Conservation (phyloP, 2,888 invertebrate genomes). For the Apodemia duryi region DNA sequence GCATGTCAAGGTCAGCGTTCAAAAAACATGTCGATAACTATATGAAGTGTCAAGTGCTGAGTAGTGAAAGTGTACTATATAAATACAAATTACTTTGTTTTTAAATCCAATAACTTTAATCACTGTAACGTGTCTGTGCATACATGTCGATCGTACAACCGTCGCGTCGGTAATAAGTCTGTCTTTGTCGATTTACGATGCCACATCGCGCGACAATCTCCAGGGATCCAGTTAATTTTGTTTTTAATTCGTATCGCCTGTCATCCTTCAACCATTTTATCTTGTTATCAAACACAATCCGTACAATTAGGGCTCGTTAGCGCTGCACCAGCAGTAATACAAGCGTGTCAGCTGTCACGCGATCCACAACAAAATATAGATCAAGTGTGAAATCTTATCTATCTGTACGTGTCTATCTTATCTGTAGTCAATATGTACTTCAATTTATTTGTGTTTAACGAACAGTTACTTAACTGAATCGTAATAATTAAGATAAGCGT, state of each 20-base stretch:
- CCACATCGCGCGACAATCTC: not conserved
- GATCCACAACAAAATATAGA: constrained; percentile 1
- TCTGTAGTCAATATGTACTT: constrained; percentile 25
- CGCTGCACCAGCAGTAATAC: not conserved
- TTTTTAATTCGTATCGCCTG: constrained; percentile 14
- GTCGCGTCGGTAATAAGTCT: not conserved
- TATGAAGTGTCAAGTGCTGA: too few relatives aligned
- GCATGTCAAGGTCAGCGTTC: too few relatives aligned
- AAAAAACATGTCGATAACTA: too few relatives aligned
- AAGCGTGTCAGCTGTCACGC: constrained; percentile 12
- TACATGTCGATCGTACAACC: not conserved
- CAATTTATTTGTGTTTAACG: constrained; percentile 26
- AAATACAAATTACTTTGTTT: not conserved
- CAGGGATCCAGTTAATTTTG: constrained; percentile 4
- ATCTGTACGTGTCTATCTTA: constrained; percentile 16
- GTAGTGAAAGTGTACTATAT: too few relatives aligned
- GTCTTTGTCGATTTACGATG: not conserved
- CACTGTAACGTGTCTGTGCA: not conserved
- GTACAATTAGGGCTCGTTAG: constrained; percentile 14
- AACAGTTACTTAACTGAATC: constrained; percentile 26
- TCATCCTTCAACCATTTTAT: constrained; percentile 1
- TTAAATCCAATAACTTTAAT: not conserved
- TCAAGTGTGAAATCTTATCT: not conserved
- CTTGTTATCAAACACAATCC: constrained; percentile 4
- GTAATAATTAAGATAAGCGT: constrained; percentile 25